Conservation (phyloP, 2,797 vertebrate genomes). For the Synanceia verrucosa region DNA sequence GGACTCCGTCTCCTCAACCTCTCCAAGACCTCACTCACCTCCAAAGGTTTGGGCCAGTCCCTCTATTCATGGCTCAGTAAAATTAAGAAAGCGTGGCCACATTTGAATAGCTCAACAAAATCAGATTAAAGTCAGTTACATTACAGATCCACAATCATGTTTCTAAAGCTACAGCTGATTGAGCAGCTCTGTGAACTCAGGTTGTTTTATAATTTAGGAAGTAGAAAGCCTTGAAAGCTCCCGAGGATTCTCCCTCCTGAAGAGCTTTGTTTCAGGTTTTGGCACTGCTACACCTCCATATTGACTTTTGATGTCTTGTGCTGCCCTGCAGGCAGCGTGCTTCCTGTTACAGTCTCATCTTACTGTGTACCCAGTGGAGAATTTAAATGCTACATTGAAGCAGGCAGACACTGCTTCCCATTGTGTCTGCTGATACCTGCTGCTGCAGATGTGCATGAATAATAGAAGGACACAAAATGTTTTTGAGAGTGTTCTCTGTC, state of each 20-base stretch:
- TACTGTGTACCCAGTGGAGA: slow-evolving; percentile 46
- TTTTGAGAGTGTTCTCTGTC: slow-evolving; percentile 49
- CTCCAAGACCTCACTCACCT: slow-evolving; percentile 91
- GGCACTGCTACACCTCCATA: slow-evolving; percentile 14
- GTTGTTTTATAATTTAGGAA: slow-evolving; percentile 5
- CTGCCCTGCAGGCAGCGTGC: slow-evolving; percentile 30
- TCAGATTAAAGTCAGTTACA: slow-evolving; percentile 1
- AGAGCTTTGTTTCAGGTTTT: slow-evolving; percentile 35
- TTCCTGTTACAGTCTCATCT: slow-evolving; percentile 50
- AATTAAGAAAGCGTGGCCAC: neutral
- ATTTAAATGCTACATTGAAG: slow-evolving; percentile 67
- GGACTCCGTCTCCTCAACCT: slow-evolving; percentile 91
- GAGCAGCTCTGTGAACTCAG: slow-evolving; percentile 11
- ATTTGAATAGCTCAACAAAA: neutral
- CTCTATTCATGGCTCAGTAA: neutral
- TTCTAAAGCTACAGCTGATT: slow-evolving; percentile 3
- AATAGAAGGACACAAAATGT: slow-evolving; percentile 65
- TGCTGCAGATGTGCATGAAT: slow-evolving; percentile 62
- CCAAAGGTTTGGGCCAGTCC: slow-evolving; percentile 81
- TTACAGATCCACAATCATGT: neutral
- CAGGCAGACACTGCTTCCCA: slow-evolving; percentile 35
- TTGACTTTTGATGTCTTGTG: slow-evolving; percentile 39
- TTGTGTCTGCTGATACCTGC: slow-evolving; percentile 49
- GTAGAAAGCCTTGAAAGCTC: slow-evolving; percentile 20
- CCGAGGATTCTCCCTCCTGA: slow-evolving; percentile 19